phyloP scores from a whole-genome alignment of 2,888 invertebrate species.

The Lasioglossum oenotherae region DNA sequence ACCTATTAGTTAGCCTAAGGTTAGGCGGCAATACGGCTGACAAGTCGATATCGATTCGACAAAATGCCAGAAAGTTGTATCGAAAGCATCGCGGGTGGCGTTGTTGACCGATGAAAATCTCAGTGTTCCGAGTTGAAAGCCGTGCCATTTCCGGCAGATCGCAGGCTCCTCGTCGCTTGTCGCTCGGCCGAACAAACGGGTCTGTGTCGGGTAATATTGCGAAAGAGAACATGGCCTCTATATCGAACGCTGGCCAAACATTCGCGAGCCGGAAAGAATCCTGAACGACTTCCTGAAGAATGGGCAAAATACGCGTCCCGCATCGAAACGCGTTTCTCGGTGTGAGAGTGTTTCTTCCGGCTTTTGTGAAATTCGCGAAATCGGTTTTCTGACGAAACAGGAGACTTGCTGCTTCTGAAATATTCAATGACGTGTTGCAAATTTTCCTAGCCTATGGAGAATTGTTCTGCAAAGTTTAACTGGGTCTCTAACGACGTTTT shows the following conservation, averaged over 20 bases:
- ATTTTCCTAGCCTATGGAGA: neutral
- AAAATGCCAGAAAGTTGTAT: neutral
- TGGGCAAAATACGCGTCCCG: neutral
- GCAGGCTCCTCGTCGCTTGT: conserved; percentile 29
- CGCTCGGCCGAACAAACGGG: conserved; percentile 35
- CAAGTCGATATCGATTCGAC: neutral
- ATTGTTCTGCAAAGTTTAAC: neutral
- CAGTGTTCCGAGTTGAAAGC: conserved; percentile 15
- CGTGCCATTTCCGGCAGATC: conserved; percentile 45
- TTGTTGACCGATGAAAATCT: conserved; percentile 44
- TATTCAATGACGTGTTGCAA: neutral
- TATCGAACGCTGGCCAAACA: neutral
- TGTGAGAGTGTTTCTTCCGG: neutral
- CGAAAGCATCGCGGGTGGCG: neutral
- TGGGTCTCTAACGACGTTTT: neutral
- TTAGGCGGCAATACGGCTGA: neutral
- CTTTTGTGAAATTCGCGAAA: neutral
- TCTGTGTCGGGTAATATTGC: neutral
- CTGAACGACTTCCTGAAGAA: conserved; percentile 15
- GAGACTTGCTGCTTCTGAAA: neutral
- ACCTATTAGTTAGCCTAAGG: too few species aligned
- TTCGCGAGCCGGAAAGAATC: conserved; percentile 18
- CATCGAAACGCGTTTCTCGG: neutral
- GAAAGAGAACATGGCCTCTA: too few species aligned
- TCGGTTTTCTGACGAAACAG: neutral